These are phyloP conservation scores for Venturia canescens DNA, from an alignment of 1,140 invertebrate species.

Conservation along the genomic window DNA sequence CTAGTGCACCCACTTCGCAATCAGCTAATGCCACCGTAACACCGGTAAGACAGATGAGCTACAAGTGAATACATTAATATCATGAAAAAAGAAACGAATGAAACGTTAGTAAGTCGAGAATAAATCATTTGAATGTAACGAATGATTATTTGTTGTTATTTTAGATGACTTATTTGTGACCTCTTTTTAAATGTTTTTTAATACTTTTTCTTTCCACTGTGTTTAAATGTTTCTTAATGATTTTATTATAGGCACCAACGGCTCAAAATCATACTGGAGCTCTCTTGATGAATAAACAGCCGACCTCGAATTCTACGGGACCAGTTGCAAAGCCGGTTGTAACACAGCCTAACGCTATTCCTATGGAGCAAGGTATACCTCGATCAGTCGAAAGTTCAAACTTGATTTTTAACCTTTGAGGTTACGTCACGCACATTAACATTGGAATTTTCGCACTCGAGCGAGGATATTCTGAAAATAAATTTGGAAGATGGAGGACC, in stretches of 20 bases:
- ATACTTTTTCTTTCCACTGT: slow-evolving; percentile 12
- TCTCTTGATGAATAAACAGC: slow-evolving; percentile 74
- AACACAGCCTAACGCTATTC: slow-evolving; percentile 71
- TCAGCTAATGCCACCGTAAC: slow-evolving; percentile 62
- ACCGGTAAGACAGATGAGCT: slow-evolving; percentile 66
- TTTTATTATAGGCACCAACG: slow-evolving; percentile 67
- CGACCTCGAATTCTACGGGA: slow-evolving; percentile 67
- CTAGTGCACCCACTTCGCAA: slow-evolving; percentile 58
- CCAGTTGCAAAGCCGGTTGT: slow-evolving; percentile 69
- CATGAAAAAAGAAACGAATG: neutral
- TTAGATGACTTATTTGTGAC: no score
- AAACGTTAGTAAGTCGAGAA: neutral
- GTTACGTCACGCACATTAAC: neutral
- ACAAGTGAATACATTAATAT: slow-evolving; percentile 15
- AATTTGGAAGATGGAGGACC: no score
- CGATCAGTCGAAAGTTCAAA: neutral
- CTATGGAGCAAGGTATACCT: slow-evolving; percentile 71
- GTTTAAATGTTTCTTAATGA: slow-evolving; percentile 46
- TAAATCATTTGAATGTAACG: no score
- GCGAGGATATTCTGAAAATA: no score
- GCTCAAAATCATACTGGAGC: slow-evolving; percentile 72
- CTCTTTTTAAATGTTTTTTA: slow-evolving; percentile 9
- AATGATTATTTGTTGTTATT: neutral
- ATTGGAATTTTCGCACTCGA: neutral
- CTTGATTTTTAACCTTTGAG: neutral